Conservation (phyloP, 2,888 invertebrate genomes). For the Agonopterix alstromeriana region DNA sequence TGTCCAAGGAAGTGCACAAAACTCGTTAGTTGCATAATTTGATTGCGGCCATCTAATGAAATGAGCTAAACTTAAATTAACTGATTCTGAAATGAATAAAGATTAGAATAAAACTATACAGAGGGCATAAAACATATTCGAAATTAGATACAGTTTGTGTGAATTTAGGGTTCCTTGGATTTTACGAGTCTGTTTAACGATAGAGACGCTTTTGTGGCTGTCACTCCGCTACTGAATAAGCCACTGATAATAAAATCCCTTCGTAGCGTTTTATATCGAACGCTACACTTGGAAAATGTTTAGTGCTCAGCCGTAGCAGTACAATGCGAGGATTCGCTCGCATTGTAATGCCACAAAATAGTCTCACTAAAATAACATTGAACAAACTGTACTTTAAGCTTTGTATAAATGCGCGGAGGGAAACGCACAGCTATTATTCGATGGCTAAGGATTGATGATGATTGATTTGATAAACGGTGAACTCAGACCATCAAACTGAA, state of each 20-base stretch:
- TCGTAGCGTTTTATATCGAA: slow-evolving; percentile 6
- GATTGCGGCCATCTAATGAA: background rate
- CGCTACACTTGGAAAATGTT: slow-evolving; percentile 8
- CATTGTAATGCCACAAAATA: slow-evolving; percentile 19
- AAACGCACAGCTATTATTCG: slow-evolving; percentile 3
- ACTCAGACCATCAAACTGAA: no score
- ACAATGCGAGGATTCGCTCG: slow-evolving; percentile 12
- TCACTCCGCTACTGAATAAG: slow-evolving; percentile 5
- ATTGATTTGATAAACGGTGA: no score
- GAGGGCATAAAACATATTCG: background rate
- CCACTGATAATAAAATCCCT: slow-evolving; percentile 8
- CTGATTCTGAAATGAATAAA: no score
- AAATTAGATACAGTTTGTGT: background rate
- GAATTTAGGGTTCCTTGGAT: background rate
- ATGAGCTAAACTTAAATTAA: background rate
- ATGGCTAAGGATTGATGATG: no score
- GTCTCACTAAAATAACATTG: slow-evolving; percentile 20
- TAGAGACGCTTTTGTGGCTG: slow-evolving; percentile 2
- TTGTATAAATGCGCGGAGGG: slow-evolving; percentile 34
- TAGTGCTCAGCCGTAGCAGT: slow-evolving; percentile 11
- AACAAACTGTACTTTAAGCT: slow-evolving; percentile 32
- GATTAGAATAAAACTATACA: no score
- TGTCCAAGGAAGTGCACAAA: slow-evolving; percentile 1
- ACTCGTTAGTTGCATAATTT: background rate
- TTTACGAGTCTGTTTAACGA: background rate